phyloP scores from a whole-genome alignment of 2,888 invertebrate species.

The Mesorhabditis sp. region DNA sequence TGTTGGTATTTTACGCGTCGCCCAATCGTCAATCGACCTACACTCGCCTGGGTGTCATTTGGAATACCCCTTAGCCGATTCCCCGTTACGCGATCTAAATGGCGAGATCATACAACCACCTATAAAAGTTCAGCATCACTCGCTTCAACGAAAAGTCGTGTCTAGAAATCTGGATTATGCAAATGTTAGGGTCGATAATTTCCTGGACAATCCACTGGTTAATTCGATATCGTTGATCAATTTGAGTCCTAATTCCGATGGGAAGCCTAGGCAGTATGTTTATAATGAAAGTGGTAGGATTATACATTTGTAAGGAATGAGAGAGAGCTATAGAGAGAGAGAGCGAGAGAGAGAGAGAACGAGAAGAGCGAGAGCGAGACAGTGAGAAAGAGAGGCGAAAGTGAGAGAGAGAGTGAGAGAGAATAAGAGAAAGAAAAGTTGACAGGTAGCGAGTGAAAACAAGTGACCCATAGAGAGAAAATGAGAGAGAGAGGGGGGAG shows the following conservation, averaged over 20 bases:
- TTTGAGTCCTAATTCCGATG: not conserved
- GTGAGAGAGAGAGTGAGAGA: too few relatives aligned
- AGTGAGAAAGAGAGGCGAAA: too few relatives aligned
- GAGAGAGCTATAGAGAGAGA: not conserved
- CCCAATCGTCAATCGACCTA: not conserved
- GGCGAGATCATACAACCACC: not conserved
- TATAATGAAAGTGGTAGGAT: not conserved
- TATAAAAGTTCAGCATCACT: not conserved
- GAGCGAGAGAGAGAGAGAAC: too few relatives aligned
- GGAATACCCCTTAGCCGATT: not conserved
- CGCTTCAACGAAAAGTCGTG: not conserved
- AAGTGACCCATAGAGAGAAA: too few relatives aligned
- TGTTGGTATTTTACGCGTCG: not conserved
- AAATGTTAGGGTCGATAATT: not conserved
- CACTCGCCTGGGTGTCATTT: not conserved
- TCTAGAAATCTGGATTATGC: not conserved
- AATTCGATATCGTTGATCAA: not conserved
- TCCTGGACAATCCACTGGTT: not conserved
- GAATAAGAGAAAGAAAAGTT: too few relatives aligned
- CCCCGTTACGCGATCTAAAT: not conserved
- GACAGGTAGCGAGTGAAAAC: too few relatives aligned
- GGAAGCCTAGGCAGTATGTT: not conserved
- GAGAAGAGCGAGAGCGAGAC: too few relatives aligned
- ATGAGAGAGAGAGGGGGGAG: too few relatives aligned
- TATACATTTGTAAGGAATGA: not conserved